Evolutionary conservation across 2,797 vertebrate genomes (phyloP).

Genomic region (Ctenochaetus hawaiiensis): DNA sequence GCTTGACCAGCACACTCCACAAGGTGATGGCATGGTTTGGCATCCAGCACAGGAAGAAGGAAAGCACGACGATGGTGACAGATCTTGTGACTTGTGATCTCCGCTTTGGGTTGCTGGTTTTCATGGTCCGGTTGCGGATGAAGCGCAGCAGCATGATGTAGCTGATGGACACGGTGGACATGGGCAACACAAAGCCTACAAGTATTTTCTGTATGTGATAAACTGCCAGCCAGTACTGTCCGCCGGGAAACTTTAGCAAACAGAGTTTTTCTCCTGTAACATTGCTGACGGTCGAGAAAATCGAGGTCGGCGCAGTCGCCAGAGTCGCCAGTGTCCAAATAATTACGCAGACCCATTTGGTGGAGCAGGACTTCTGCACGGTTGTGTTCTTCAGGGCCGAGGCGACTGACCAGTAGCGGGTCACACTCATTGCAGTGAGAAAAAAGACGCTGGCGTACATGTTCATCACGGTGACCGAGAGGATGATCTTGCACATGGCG

Average conservation of each 20-base stretch:
- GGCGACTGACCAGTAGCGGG: conserved; percentile 85
- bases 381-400: conserved; percentile 76
- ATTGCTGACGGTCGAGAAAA: conserved; percentile 83
- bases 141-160: conserved; percentile 83
- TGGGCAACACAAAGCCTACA: conserved; percentile 84
- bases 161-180: conserved; percentile 82
- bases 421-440: conserved; percentile 89
- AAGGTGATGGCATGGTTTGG: conserved; percentile 85
- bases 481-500: conserved; percentile 88
- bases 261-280: conserved; percentile 86
- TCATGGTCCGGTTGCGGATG: conserved; percentile 79
- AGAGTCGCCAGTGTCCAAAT: conserved; percentile 84
- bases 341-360: conserved; percentile 68
- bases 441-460: conserved; percentile 91
- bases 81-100: conserved; percentile 83
- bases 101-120: conserved; percentile 72
- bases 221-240: conserved; percentile 85
- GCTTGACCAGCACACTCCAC: conserved; percentile 87
- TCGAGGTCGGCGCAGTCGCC: conserved; percentile 82
- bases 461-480: conserved; percentile 89
- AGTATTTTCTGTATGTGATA: conserved; percentile 88
- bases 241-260: conserved; percentile 82
- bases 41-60: conserved; percentile 86
- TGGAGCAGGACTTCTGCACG: conserved; percentile 55
- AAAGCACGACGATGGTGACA: conserved; percentile 82